These are phyloP conservation scores for Acanthosoma haemorrhoidale DNA, from an alignment of 2,888 invertebrate species.

Conservation along the genomic window DNA sequence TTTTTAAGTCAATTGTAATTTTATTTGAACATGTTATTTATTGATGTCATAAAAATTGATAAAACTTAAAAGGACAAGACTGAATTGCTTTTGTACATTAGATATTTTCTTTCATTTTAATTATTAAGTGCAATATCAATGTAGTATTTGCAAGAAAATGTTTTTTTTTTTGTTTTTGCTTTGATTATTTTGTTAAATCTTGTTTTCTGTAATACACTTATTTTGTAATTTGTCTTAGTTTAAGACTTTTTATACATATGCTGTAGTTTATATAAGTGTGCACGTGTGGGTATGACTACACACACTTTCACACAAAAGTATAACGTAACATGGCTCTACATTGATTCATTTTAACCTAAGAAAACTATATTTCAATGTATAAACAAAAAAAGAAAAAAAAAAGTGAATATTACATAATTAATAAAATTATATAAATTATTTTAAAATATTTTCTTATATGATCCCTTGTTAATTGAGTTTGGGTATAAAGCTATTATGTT, in stretches of 20 bases:
- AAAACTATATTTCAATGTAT: constrained; percentile 19
- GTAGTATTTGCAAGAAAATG: constrained; percentile 5
- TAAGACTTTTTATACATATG: not conserved
- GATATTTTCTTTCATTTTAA: not conserved
- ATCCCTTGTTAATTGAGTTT: not conserved
- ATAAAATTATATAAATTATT: constrained; percentile 3
- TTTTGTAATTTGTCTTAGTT: constrained; percentile 2
- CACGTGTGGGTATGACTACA: not conserved
- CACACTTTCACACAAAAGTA: not conserved
- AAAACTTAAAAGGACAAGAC: constrained; percentile 11
- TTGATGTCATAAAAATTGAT: constrained; percentile 1
- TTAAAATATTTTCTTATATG: constrained; percentile 13
- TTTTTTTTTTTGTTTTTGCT: not conserved
- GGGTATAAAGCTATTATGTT: not conserved
- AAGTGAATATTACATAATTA: not conserved
- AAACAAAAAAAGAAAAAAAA: constrained; percentile 12
- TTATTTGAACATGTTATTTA: constrained; percentile 1
- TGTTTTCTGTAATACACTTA: not conserved
- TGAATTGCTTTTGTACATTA: not conserved
- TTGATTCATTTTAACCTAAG: constrained; percentile 2
- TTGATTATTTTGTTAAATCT: not conserved
- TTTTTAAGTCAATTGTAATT: constrained; percentile 10
- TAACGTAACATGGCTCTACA: not conserved
- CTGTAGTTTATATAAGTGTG: not conserved
- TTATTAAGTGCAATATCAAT: not conserved